Conservation (phyloP, 2,797 vertebrate genomes). For the Melanotaenia trifasciata region DNA sequence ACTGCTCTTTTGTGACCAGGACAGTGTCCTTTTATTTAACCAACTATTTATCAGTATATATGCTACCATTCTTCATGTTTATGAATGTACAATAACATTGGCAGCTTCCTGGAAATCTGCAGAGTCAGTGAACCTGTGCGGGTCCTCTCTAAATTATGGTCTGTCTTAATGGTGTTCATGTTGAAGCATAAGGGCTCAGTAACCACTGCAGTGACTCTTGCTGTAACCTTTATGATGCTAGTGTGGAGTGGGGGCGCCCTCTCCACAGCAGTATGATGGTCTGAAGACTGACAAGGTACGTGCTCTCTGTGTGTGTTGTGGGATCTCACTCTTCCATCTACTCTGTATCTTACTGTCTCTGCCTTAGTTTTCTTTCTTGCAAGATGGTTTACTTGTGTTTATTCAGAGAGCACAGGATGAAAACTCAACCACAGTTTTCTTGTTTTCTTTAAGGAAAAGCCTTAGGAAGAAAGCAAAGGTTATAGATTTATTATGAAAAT, state of each 20-base stretch:
- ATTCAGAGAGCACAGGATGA: neutral
- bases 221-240: conserved; percentile 89
- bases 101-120: conserved; percentile 62
- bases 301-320: conserved; percentile 74
- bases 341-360: conserved; percentile 31
- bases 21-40: conserved; percentile 13
- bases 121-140: conserved; percentile 98
- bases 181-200: conserved; percentile 82
- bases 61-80: neutral
- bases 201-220: conserved; percentile 90
- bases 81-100: conserved; percentile 10
- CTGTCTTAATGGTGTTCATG: conserved; percentile 85
- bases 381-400: neutral
- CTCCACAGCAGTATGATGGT: conserved; percentile 97
- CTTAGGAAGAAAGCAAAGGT: neutral
- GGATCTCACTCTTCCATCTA: conserved; percentile 34
- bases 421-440: neutral
- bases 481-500: neutral
- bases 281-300: conserved; percentile 98
- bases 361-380: neutral
- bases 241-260: conserved; percentile 94
- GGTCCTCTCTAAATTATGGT: conserved; percentile 88
- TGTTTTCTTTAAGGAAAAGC: neutral
- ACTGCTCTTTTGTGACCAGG: conserved; percentile 64
- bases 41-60: conserved; percentile 14